These are phyloP conservation scores for Epinotia ramella DNA, from an alignment of 2,888 invertebrate genomes.

Conservation along the genomic window DNA sequence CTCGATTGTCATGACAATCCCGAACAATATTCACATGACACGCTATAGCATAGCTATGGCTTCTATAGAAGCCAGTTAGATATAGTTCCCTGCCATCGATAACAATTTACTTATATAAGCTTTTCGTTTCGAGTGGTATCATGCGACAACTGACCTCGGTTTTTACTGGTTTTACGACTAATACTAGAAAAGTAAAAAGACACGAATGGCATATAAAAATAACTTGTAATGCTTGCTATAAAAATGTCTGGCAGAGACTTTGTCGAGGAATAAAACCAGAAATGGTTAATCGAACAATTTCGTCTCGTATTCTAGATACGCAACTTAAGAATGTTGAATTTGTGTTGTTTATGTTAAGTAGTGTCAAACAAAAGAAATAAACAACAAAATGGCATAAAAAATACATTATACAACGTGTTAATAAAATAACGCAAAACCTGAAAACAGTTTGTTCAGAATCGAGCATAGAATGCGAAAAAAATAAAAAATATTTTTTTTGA, in stretches of 20 bases:
- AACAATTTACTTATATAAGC: conserved; percentile 27
- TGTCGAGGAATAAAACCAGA: conserved; percentile 10
- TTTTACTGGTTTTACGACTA: conserved; percentile 26
- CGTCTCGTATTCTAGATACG: background rate
- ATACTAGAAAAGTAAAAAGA: conserved; percentile 44
- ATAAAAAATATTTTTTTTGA: too few species aligned
- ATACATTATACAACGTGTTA: too few species aligned
- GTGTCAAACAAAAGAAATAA: too few species aligned
- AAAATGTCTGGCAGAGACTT: conserved; percentile 28
- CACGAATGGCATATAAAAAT: conserved; percentile 41
- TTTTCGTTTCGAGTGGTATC: conserved; percentile 34
- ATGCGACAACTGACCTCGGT: conserved; percentile 40
- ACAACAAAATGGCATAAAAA: too few species aligned
- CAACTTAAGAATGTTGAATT: background rate
- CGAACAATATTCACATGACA: conserved; percentile 34
- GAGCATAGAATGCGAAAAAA: too few species aligned
- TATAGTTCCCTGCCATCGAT: conserved; percentile 15
- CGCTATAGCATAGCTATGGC: too few species aligned
- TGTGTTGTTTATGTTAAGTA: too few species aligned
- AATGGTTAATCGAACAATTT: conserved; percentile 1
- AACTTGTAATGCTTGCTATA: conserved; percentile 23
- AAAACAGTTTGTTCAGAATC: too few species aligned
- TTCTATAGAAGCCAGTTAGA: background rate
- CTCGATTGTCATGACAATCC: conserved; percentile 7
- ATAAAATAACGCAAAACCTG: too few species aligned